A percentile compares a stretch with the other conserved stretches of the same genome.
These are phyloP conservation scores for Stictocephala bisonia DNA, from an alignment of 2,888 invertebrate species.

Conservation along the genomic window DNA sequence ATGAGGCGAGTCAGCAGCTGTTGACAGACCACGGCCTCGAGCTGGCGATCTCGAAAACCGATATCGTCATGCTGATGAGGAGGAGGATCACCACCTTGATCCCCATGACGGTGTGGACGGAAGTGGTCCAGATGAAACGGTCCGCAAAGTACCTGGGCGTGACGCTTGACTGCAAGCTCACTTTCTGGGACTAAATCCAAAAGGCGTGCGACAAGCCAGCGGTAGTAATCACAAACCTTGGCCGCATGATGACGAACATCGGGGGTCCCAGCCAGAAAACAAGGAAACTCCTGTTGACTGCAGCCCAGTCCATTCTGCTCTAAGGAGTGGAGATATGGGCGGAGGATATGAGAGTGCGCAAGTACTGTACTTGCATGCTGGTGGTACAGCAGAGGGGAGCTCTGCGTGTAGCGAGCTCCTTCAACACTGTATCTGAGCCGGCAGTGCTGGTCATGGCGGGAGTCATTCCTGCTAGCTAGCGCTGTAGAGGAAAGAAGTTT, in stretches of 20 bases:
- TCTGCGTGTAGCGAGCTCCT: too few species aligned
- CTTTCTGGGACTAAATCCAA: neutral
- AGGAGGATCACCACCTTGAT: constrained; percentile 47
- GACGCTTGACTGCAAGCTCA: neutral
- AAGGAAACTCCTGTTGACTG: too few species aligned
- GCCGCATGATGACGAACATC: neutral
- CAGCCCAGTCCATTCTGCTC: too few species aligned
- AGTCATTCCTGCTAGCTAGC: too few species aligned
- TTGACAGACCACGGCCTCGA: constrained; percentile 44
- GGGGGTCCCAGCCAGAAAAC: too few species aligned
- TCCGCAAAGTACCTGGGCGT: neutral
- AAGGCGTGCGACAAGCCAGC: neutral
- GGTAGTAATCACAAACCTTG: neutral
- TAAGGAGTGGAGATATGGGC: too few species aligned
- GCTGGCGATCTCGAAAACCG: constrained; percentile 53
- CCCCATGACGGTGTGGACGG: constrained; percentile 46
- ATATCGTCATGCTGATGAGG: constrained; percentile 50
- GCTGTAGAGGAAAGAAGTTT: too few species aligned
- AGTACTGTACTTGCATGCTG: too few species aligned
- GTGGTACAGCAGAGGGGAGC: too few species aligned
- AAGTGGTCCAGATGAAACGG: neutral
- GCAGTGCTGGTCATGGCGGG: too few species aligned
- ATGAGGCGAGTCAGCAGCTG: constrained; percentile 44
- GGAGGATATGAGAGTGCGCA: too few species aligned
- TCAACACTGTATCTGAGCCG: too few species aligned